Base-by-base conservation (phyloP, 2,797 vertebrate genomes). In the Centropyge bicolor region DNA sequence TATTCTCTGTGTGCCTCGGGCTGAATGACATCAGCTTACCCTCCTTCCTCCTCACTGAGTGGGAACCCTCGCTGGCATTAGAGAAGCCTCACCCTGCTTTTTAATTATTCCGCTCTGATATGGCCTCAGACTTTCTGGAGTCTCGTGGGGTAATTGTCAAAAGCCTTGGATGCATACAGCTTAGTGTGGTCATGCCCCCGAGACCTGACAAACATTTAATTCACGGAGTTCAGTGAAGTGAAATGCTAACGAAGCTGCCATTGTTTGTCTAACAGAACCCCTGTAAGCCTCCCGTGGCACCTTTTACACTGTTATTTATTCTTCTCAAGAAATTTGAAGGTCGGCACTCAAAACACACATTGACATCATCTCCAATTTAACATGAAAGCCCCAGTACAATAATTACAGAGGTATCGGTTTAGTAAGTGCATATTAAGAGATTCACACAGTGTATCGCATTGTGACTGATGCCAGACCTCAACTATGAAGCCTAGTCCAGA, bases 41-140 rank as follows among this genome's bases (percentile, higher is more conserved):
- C 80, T 78, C 76, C 80, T 89, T 82, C 81, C 67, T 84, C 78
- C 75, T 90, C 70, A 45, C 70, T 72, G 84, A 84, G 86, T 72
- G 83, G 86, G 83, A 92, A 84, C 86, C 86, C 81, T 88, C 16
- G 17, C 74, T 70, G 74, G 77, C 74, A 84, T 86, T 84, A 82
- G 66, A 82, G 83, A 86, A 90, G 91, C 92, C 91, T 95, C 94
- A 92, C 92, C 88, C 93, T 91, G 64, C 74, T 83, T 93, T 93
- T 93, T 89, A 94, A 95, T 95, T 88, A 93, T 90, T 93, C 74
- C 79, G 90, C 57, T 8, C 73, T 83, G 85, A 93, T 89, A 89
- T 86, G 91, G 90, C 92, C 88, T 89, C 90, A 96, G 95, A 95
- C 95, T 94, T 88, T 91, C 92, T 95, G 95, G 94, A 95, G 94